Percentiles rank a stretch among this genome's conserved stretches.
phyloP scores from a whole-genome alignment of 2,113 vertebrate genomes.

The Caretta caretta region DNA sequence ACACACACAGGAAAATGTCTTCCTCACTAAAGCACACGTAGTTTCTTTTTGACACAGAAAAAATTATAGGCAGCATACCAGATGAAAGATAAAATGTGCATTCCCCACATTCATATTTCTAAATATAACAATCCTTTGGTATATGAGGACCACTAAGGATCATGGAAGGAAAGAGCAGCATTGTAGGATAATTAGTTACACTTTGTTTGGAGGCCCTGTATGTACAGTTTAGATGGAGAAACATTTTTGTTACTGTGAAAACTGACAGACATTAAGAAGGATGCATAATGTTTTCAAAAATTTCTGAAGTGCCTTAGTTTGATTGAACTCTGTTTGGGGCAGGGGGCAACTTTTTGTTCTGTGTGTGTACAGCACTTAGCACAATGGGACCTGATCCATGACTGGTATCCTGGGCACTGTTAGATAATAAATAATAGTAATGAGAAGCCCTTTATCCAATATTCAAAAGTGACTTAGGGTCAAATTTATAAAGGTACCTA shows the following conservation, averaged over 20 bases:
- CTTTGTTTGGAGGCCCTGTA: fast-evolving
- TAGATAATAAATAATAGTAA: not conserved
- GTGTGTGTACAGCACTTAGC: not conserved
- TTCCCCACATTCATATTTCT: not conserved
- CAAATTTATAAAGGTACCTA: not conserved
- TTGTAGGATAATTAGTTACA: fast-evolving
- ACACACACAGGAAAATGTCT: not conserved
- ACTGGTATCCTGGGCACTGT: not conserved
- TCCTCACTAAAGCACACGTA: not conserved
- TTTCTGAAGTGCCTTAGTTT: not conserved
- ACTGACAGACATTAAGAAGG: not conserved
- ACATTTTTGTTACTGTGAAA: not conserved
- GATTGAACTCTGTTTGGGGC: not conserved
- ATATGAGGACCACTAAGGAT: not conserved
- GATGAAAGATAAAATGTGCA: not conserved
- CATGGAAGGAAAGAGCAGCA: not conserved
- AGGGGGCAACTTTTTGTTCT: not conserved
- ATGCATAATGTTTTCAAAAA: not conserved
- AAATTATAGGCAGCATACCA: not conserved
- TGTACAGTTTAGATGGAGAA: not conserved
- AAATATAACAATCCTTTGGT: not conserved
- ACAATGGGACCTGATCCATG: not conserved
- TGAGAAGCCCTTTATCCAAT: not conserved
- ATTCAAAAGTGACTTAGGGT: not conserved
- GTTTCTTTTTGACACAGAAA: not conserved